phyloP scores from a whole-genome alignment of 2,113 vertebrate genomes.

The Picathartes gymnocephalus region DNA sequence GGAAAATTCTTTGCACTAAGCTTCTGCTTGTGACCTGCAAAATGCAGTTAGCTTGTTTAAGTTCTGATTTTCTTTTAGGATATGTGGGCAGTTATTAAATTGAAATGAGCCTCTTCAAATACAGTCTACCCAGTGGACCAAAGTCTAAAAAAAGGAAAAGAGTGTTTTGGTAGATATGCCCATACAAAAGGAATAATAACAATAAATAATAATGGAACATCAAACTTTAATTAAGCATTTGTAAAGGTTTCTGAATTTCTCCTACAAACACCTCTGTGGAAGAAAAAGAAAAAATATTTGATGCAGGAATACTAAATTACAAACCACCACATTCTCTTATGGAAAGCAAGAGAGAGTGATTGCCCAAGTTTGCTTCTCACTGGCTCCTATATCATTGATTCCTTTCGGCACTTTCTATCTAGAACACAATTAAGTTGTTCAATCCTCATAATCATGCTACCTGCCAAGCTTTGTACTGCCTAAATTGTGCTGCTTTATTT shows the following conservation, averaged over 20 bases:
- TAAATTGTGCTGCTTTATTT: background rate
- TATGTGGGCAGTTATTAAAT: background rate
- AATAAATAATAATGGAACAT: background rate
- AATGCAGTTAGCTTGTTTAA: background rate
- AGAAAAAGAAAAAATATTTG: background rate
- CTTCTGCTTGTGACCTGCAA: background rate
- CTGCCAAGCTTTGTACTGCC: background rate
- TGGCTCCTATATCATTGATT: background rate
- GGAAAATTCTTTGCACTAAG: background rate
- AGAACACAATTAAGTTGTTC: constrained; percentile 15
- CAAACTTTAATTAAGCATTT: background rate
- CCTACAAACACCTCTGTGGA: background rate
- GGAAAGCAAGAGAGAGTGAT: background rate
- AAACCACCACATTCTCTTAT: background rate
- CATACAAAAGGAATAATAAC: background rate
- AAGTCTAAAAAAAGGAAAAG: background rate
- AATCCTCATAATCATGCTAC: constrained; percentile 21
- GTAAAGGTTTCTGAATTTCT: background rate
- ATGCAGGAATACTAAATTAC: background rate
- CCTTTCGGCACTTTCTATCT: constrained; percentile 36
- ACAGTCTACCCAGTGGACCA: background rate
- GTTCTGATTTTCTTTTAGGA: background rate
- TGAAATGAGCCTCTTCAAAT: background rate
- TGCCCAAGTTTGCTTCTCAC: background rate
- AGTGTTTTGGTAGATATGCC: background rate